Percentiles rank a stretch among this genome's conserved stretches.
These are phyloP conservation scores for Tenthredo notha DNA, from an alignment of 2,888 invertebrate genomes.

Conservation along the genomic window DNA sequence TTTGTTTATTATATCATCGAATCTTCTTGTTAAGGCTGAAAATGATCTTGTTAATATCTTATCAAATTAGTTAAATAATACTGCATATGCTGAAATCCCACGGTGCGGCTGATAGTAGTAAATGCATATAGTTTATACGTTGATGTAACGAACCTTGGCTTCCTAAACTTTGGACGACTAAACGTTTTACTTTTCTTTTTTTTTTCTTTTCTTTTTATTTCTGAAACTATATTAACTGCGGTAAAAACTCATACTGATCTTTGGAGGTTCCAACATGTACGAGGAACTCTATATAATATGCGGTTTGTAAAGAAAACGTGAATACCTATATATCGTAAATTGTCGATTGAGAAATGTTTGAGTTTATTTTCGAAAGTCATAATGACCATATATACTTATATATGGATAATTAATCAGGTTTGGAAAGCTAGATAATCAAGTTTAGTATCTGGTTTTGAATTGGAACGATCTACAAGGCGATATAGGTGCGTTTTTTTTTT, in stretches of 20 bases:
- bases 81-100: constrained; percentile 10
- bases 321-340: neutral
- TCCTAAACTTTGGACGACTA: neutral
- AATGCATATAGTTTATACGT: neutral
- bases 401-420: neutral
- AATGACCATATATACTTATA: neutral
- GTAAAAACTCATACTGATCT: neutral
- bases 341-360: neutral
- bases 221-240: neutral
- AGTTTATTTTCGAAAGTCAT: neutral
- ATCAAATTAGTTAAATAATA: neutral
- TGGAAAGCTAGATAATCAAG: constrained; percentile 23
- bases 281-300: neutral
- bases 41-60: neutral
- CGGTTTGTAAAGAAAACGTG: neutral
- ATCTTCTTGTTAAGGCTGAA: constrained; percentile 1
- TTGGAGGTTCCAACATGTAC: neutral
- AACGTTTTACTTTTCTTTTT: no score
- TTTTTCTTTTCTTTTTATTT: no score
- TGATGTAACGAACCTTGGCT: neutral
- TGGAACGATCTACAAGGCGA: neutral
- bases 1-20: neutral
- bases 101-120: constrained; percentile 22
- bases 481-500: neutral
- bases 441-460: neutral